A percentile compares a stretch with the other conserved stretches of the same genome.
phyloP scores from a whole-genome alignment of 2,888 invertebrate species.

The Megastigmus dorsalis region DNA sequence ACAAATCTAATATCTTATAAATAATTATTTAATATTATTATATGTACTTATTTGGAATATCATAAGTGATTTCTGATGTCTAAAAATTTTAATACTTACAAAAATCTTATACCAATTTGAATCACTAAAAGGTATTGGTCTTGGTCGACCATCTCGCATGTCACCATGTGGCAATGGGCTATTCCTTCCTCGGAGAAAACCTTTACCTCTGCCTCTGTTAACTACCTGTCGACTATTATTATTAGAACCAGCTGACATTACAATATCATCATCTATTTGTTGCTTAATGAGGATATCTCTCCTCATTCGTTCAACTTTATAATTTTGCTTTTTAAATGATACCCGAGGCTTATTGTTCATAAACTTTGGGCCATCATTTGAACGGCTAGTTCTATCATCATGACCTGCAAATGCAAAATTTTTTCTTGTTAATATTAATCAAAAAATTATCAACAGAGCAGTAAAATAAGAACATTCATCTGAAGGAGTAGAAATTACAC shows the following conservation, averaged over 20 bases:
- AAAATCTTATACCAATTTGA: conserved; percentile 83
- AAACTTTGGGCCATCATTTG: conserved; percentile 48
- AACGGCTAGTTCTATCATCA: conserved; percentile 62
- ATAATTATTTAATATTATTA: not conserved
- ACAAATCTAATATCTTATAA: too few relatives aligned
- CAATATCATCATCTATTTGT: conserved; percentile 65
- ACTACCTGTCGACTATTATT: conserved; percentile 61
- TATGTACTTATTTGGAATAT: too few relatives aligned
- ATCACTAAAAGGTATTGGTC: conserved; percentile 35
- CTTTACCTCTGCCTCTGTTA: conserved; percentile 58
- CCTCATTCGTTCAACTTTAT: conserved; percentile 32
- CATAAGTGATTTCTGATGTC: too few relatives aligned
- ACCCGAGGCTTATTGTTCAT: conserved; percentile 62
- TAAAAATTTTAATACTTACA: conserved; percentile 69
- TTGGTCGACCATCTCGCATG: conserved; percentile 54
- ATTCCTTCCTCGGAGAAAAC: conserved; percentile 61
- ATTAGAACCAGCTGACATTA: conserved; percentile 63
- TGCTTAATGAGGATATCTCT: conserved; percentile 55
- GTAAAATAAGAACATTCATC: not conserved
- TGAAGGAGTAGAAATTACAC: too few relatives aligned
- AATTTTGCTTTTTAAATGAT: conserved; percentile 65
- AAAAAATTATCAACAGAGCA: too few relatives aligned
- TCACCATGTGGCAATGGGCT: conserved; percentile 64
- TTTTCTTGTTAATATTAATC: not conserved
- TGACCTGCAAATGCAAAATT: conserved; percentile 59